A percentile compares a stretch with the other conserved stretches of the same genome.
These are phyloP conservation scores for Sitodiplosis mosellana DNA, from an alignment of 1,140 invertebrate species.

Conservation along the genomic window DNA sequence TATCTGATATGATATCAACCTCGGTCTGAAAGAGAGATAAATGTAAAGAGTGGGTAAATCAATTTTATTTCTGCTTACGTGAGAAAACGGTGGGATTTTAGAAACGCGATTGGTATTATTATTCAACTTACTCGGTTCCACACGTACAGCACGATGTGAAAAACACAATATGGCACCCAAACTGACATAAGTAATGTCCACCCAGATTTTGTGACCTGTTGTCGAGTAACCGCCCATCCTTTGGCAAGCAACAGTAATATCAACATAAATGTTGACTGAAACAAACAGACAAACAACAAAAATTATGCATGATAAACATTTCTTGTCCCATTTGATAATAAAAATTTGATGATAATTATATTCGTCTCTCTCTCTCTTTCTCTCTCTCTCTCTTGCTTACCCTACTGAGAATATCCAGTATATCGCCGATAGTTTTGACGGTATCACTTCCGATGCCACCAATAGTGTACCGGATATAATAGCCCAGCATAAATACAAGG, in stretches of 20 bases:
- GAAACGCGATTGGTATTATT: not conserved
- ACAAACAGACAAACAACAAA: too few species aligned
- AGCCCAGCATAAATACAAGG: conserved; percentile 69
- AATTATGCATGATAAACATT: conserved; percentile 5
- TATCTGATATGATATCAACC: conserved; percentile 88
- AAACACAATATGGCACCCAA: conserved; percentile 78
- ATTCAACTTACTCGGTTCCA: conserved; percentile 74
- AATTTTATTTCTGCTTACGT: too few species aligned
- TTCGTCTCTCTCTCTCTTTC: too few species aligned
- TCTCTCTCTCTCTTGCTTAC: conserved; percentile 36
- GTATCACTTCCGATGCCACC: conserved; percentile 72
- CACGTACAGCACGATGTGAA: conserved; percentile 81
- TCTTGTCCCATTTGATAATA: too few species aligned
- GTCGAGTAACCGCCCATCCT: conserved; percentile 88
- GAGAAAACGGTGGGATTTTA: too few species aligned
- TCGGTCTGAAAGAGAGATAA: conserved; percentile 50
- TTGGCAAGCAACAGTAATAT: conserved; percentile 83
- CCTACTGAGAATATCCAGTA: conserved; percentile 76
- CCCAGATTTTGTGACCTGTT: conserved; percentile 63
- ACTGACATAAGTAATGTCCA: conserved; percentile 61
- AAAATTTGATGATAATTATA: too few species aligned
- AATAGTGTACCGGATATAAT: conserved; percentile 73
- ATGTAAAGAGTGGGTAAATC: not conserved
- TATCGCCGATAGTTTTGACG: conserved; percentile 69
- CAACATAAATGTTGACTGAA: conserved; percentile 83